Evolutionary conservation across 2,113 vertebrate species (phyloP), one percentile per base, ranked within the genome.

Genomic region (Rynchops niger): DNA sequence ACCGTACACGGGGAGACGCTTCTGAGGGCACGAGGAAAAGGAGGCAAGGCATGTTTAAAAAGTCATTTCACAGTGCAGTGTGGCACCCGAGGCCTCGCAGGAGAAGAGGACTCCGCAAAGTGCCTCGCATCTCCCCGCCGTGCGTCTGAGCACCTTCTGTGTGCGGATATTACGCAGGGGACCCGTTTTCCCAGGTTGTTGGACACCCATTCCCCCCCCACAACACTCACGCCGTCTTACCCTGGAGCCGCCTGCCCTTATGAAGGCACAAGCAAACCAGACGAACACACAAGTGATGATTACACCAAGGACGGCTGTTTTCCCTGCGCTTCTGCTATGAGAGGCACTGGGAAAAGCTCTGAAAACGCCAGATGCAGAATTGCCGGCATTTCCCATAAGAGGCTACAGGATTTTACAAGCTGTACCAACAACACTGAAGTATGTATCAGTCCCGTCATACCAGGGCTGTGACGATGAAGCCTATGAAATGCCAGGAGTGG

Each of bases 1-100:
- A 79, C 71, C 2, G 0, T 13, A 30, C 70, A 9, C 0, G 4
- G 78, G 82, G 70, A 87, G 81, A 85, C 62, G 84, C 94, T 95
- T 94, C 93, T 25, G 91, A 94, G 73, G 29, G 86, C 93, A 50
- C 49, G 73, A 93, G 81, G 78, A 94, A 72, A 76, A 95, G 80
- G 93, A 97, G 86, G 88, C 78, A 91, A 95, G 73, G 56, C 19
- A 3, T 71, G 53, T 92, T 95, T 95, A 72, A 88, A 6, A 56
- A 93, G 89, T 47, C 34, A 66, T 70, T 90, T 81, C 81, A 62
- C 52, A 66, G 73, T 1, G 52, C 63, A 76, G 9, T 2, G 52
- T 0, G 1, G 88, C 76, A 82, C 43, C n/a, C 2, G 1, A 65
- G 69, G 95, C n/a, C 62, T 86, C 3, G 1, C 26, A n/a, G 56